Evolutionary conservation across 2,888 invertebrate genomes (phyloP), one percentile per base, ranked within the genome.

Genomic region (Scrobipalpa costella): DNA sequence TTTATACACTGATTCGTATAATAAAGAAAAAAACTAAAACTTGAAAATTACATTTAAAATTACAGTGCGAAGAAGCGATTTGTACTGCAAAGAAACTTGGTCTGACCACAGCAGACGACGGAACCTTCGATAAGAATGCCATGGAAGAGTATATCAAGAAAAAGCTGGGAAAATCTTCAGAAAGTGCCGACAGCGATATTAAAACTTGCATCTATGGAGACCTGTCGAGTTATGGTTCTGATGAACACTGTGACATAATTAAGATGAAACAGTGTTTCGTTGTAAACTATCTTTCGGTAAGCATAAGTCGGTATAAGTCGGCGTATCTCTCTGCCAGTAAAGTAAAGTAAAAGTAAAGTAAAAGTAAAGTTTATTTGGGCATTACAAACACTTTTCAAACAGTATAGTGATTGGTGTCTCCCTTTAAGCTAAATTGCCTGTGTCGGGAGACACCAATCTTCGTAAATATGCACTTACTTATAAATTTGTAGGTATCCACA

Each of bases 191-290:
- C 0, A 47, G 11, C 1, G 36, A 78, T 0, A 71, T 68, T 21
- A 67, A 73, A 0, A 70, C 76, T 1, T 81, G 81, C 36, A 1
- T 79, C 0, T 55, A 72, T 1, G 69, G 68, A 8, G 76, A 78
- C 21, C 1, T 76, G 0, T 63, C 70, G 0, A 69, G 66, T 6
- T 74, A 66, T 17, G 80, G 77, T 0, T 60, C 65, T 0, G 44
- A 69, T 0, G 75, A 77, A 3, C 21, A 70, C 1, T 79, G 80
- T 52, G 76, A 77, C 0, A 36, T 73, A 7, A 52, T 52, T 15
- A 79, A 76, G 55, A 19, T 73, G 0, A 69, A 61, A 8, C 17
- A 63, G 0, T 80, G 80, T 65, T 38, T 69, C 0, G 65, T 68
- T 0, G 1, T 67, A 7, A 69, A 73, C 7, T 1, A 66, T 1